Base-by-base conservation (phyloP, 1,140 invertebrate species). In the Aradophagus sp. region DNA sequence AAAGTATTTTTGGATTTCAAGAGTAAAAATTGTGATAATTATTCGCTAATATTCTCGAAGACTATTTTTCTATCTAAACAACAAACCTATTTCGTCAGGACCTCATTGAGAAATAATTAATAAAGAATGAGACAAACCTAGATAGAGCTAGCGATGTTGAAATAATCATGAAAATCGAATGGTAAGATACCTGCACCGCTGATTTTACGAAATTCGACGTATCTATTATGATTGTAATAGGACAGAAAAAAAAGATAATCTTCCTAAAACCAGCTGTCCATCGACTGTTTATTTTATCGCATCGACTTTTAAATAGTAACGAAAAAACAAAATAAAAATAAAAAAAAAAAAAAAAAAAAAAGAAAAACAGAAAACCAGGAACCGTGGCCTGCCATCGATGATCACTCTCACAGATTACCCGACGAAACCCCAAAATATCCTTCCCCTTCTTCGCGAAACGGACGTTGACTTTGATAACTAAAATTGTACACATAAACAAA, bases 241-340 rank as follows among this genome's bases (percentile, higher is more conserved):
- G 19, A 48, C 10, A 26, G 32, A n/a, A n/a, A n/a, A n/a, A n/a
- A n/a, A n/a, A n/a, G n/a, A n/a, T n/a, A n/a, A 56, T 48, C 50
- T 70, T 58, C 36, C 23, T 50, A 56, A 70, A 70, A 70, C 44
- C 66, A 70, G 58, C 38, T 55, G 42, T 70, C 36, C 55, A 61
- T 48, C 13, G 5, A 31, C n/a, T 13, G 38, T 39, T 67, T 34
- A 41, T n/a, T n/a, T 48, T 27, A 23, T 48, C 19, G 27, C 17
- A 34, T 42, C 17, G 1, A 19, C 38, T 39, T 50, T 34, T 48
- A 4, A 13, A 16, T 32, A 20, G 8, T 34, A 5, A 0, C 23
- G 39, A 26, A 44, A 44, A 39, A 39, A 39, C n/a, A n/a, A n/a
- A n/a, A n/a, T n/a, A n/a, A n/a, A n/a, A n/a, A n/a, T n/a, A n/a